Evolutionary conservation across 2,888 invertebrate genomes (phyloP), one percentile per base, ranked within the genome.

Genomic region (Aromia moschata): DNA sequence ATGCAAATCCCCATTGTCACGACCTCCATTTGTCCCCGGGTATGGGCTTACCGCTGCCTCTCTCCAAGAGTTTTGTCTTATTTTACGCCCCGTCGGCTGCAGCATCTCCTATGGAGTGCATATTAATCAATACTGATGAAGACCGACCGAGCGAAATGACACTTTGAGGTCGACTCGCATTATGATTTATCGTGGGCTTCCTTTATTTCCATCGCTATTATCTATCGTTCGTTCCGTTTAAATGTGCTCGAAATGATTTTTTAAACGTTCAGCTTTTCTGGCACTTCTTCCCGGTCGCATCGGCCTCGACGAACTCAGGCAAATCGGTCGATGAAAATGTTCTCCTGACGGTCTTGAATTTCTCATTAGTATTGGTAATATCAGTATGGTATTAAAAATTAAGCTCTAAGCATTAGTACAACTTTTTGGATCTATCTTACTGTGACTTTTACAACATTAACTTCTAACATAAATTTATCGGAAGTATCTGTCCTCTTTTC

Each of bases 61-160:
- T 54, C 46, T 60, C 61, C 60, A 59, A 63, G 66, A 71, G 70
- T 72, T 70, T 72, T 67, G 69, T 72, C 72, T 74, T 74, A 76
- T 76, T 76, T 76, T 71, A 75, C 75, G 73, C 74, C 68, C 72
- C 72, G 76, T 73, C 74, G 71, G 64, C 59, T 72, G 72, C 71
- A 72, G 68, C 63, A 61, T 64, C 64, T 46, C 54, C 55, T 64
- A 56, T 66, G 61, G 65, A 72, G 70, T 73, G 73, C 73, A 73
- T 75, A 74, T 74, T 74, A 75, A 74, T 75, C 75, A 73, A 75
- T 74, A 74, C 69, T 67, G 74, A 74, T 73, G 73, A 75, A 74
- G 73, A 72, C 68, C 65, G 52, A 64, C 60, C n/a, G 62, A 60
- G 64, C 65, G 62, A 67, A 70, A 61, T 70, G 72, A 72, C 71